A percentile compares a stretch with the other conserved stretches of the same genome.
Evolutionary conservation across 1,140 invertebrate species (phyloP).

Genomic region (Heterodera carotae): DNA sequence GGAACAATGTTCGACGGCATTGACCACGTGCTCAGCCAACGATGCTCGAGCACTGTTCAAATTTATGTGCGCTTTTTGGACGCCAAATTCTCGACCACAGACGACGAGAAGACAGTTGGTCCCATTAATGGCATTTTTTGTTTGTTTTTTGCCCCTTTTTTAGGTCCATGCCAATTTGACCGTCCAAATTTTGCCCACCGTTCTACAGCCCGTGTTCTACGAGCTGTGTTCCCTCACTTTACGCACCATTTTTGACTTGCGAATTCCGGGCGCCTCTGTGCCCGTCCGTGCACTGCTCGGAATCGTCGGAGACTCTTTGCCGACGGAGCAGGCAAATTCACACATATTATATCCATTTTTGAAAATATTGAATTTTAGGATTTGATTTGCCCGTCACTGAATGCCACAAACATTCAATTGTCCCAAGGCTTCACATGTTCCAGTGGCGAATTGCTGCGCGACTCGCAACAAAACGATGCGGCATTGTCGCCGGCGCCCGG

Average conservation of each 20-base stretch:
- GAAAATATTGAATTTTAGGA: conserved; percentile 26
- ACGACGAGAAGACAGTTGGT: conserved; percentile 39
- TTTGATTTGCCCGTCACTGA: conserved; percentile 86
- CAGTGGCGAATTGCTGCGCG: conserved; percentile 85
- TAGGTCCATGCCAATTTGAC: conserved; percentile 76
- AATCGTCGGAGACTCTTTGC: conserved; percentile 67
- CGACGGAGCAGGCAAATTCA: not conserved
- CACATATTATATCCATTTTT: no score
- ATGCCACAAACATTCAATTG: conserved; percentile 82
- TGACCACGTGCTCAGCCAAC: conserved; percentile 80
- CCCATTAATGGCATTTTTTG: not conserved
- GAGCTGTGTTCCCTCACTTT: conserved; percentile 90
- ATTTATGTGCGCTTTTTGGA: conserved; percentile 79
- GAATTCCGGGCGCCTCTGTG: conserved; percentile 84
- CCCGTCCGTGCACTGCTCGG: conserved; percentile 86
- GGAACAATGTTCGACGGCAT: conserved; percentile 77
- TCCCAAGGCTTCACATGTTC: conserved; percentile 86
- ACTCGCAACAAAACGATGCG: conserved; percentile 27
- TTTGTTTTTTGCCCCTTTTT: conserved; percentile 56
- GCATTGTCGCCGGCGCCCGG: conserved; percentile 15
- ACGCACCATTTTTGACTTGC: conserved; percentile 87
- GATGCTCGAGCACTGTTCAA: conserved; percentile 85
- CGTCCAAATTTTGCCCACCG: conserved; percentile 80
- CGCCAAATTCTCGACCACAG: conserved; percentile 76
- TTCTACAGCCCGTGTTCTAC: conserved; percentile 84